phyloP scores from a whole-genome alignment of 1,140 invertebrate species.

The Leptopilina clavipes region DNA sequence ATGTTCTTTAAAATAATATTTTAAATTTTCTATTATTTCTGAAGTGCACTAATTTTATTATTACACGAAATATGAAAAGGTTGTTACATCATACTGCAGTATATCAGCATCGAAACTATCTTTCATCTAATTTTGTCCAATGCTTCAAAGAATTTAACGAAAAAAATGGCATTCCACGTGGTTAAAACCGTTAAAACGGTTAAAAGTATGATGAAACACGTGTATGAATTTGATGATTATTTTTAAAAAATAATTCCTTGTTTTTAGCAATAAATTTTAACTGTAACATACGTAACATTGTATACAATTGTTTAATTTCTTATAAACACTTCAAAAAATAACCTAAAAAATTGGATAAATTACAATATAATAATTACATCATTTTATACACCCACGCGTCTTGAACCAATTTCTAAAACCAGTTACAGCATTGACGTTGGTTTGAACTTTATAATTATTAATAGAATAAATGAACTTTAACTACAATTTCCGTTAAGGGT shows the following conservation, averaged over 20 bases:
- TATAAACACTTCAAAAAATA: background rate
- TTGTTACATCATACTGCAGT: slow-evolving; percentile 47
- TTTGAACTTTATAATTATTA: slow-evolving; percentile 4
- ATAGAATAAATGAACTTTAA: background rate
- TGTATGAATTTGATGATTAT: background rate
- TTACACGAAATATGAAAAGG: background rate
- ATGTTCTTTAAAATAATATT: background rate
- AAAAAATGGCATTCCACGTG: slow-evolving; percentile 47
- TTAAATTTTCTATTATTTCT: no score
- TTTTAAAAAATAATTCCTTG: background rate
- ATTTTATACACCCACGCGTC: background rate
- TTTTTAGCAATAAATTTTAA: background rate
- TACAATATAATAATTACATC: background rate
- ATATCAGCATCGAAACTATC: slow-evolving; percentile 34
- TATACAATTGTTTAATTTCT: background rate
- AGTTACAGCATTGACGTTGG: background rate
- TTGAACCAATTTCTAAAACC: slow-evolving; percentile 17
- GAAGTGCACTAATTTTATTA: background rate
- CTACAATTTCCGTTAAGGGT: background rate
- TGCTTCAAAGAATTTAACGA: slow-evolving; percentile 45
- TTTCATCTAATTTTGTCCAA: slow-evolving; percentile 35
- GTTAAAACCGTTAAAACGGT: slow-evolving; percentile 16
- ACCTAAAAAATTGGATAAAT: background rate
- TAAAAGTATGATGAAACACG: slow-evolving; percentile 40
- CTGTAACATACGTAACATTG: no score